Base-by-base conservation (phyloP, 2,888 invertebrate genomes). In the Nebria salina region DNA sequence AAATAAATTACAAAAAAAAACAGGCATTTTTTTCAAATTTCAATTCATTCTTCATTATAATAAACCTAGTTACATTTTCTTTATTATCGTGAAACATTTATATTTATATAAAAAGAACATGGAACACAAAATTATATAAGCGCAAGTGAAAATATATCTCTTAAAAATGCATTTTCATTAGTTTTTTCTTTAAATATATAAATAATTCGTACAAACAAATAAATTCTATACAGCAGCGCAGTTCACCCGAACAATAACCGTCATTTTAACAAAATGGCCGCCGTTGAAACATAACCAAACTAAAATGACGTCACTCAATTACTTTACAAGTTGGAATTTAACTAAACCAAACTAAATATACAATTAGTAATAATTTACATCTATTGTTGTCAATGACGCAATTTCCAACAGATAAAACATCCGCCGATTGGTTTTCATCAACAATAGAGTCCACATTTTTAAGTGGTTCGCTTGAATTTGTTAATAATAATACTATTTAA, bases 261-360 rank as follows among this genome's bases (percentile, higher is more conserved):
- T 75, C 42, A 66, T 25, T 75, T 74, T 79, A 70, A 74, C 72
- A 78, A 26, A 74, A 70, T 25, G 70, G 20, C 70, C 26, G 26
- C 25, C 70, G n/a, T 70, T 26, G 8, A 11, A 70, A 25, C 13
- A 70, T 15, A 70, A 70, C 34, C 9, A 20, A 7, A 54, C 54
- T 34, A 34, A 34, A 34, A 34, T 34, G 34, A 54, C 54, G 54
- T 54, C 2, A 54, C 54, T 70, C 3, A 64, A 75, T 25, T 80
- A 80, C 74, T 75, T 80, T 80, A 80, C 80, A 80, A 75, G 75
- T 79, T 80, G 80, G 80, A 80, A 80, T 80, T 54, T 80, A 75
- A 70, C 80, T 80, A 80, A 75, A 74, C 64, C 72, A 77, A 73
- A 78, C 66, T 73, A 74, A 80, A 80, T 80, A 80, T 80, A 80